Percentiles rank a stretch among this genome's conserved stretches.
These are phyloP conservation scores for Eleginops maclovinus DNA, from an alignment of 2,113 vertebrate species.

Conservation along the genomic window DNA sequence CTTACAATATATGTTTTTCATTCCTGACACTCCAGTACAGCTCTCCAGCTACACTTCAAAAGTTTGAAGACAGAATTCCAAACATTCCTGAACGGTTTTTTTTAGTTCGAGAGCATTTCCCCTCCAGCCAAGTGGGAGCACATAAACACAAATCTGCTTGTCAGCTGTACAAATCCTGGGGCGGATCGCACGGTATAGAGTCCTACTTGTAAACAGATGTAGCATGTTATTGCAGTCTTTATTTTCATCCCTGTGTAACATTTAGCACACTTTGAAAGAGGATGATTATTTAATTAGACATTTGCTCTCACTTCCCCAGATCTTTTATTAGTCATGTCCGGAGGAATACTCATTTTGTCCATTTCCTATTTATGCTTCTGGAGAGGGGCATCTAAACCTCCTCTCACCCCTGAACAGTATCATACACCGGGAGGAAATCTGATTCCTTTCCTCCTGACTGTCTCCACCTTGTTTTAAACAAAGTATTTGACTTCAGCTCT, in stretches of 20 bases:
- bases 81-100: constrained; percentile 64
- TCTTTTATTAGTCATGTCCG: constrained; percentile 26
- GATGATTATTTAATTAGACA: too few relatives aligned
- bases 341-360: constrained; percentile 39
- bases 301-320: constrained; percentile 15
- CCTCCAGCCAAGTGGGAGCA: constrained; percentile 40
- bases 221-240: constrained; percentile 8
- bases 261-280: too few relatives aligned
- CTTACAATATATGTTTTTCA: constrained; percentile 30
- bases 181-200: neutral
- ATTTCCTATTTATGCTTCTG: constrained; percentile 38
- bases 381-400: constrained; percentile 15
- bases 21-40: neutral
- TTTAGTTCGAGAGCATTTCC: constrained; percentile 12
- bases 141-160: constrained; percentile 32
- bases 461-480: neutral
- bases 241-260: neutral
- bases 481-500: constrained; percentile 5
- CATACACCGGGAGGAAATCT: constrained; percentile 65
- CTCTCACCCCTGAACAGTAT: constrained; percentile 33
- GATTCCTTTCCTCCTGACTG: constrained; percentile 63
- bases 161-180: constrained; percentile 46
- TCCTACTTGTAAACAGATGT: neutral
- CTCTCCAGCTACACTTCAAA: constrained; percentile 29
- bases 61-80: constrained; percentile 70